Base-by-base conservation (phyloP, 2,888 invertebrate species). In the Zaprionus obscuricornis region DNA sequence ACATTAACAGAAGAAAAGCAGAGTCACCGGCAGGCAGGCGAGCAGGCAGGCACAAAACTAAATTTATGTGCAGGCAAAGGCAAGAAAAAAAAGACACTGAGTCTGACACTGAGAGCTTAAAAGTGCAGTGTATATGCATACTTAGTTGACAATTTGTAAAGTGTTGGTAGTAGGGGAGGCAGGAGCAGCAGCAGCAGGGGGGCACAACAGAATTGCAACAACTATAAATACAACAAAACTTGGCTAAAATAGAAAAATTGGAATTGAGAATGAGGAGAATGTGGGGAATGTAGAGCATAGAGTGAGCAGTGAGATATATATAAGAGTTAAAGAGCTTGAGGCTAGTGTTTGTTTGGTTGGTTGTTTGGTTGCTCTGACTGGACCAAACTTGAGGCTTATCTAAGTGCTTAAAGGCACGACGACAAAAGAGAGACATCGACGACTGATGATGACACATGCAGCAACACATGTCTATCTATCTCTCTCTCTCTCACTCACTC, bases 21-120 rank as follows among this genome's bases (percentile, higher is more conserved):
- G 11, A 8, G 29, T 3, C 29, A 29, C n/a, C 11, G 8, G 11
- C 24, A n/a, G n/a, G n/a, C n/a, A n/a, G n/a, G n/a, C n/a, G n/a
- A n/a, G n/a, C n/a, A n/a, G n/a, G n/a, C n/a, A n/a, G n/a, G n/a
- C n/a, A n/a, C n/a, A n/a, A n/a, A n/a, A n/a, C 57, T 43, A 70
- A 85, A 78, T 85, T 74, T 82, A 85, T 77, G 82, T 78, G 74
- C n/a, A n/a, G n/a, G n/a, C n/a, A n/a, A n/a, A n/a, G 18, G 18
- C n/a, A 29, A 34, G 17, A 37, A 37, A 11, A n/a, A 8, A 13
- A 1, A 13, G 0, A 11, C n/a, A n/a, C n/a, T n/a, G n/a, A 64
- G 36, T 77, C 58, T 43, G 26, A 45, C 67, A 60, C 51, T 66
- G 73, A 70, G 57, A 39, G 78, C 82, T 76, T 85, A 85, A 43